Conservation (phyloP, 1,140 invertebrate genomes). For the Apis cerana region DNA sequence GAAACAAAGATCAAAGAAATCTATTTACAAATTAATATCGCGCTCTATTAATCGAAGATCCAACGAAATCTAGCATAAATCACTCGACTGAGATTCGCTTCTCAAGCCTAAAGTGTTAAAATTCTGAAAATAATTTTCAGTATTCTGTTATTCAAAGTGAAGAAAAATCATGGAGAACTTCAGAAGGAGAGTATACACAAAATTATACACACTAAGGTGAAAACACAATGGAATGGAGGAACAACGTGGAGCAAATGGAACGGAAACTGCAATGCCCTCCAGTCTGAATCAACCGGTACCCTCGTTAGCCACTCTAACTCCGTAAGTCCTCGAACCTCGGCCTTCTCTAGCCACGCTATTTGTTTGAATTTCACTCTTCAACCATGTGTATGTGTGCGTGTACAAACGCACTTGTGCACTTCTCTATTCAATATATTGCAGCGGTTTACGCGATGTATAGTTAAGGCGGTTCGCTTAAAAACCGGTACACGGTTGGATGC, state of each 20-base stretch:
- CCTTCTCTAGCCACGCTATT: conserved; percentile 14
- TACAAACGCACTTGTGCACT: neutral
- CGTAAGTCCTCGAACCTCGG: neutral
- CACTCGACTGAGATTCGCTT: too few relatives aligned
- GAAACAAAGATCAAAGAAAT: too few relatives aligned
- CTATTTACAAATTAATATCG: too few relatives aligned
- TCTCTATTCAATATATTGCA: neutral
- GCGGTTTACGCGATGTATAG: conserved; percentile 19
- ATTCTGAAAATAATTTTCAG: too few relatives aligned
- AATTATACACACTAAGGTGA: too few relatives aligned
- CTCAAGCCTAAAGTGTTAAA: too few relatives aligned
- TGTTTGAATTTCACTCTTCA: neutral
- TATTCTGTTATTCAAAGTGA: too few relatives aligned
- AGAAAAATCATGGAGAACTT: too few relatives aligned
- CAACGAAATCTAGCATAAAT: too few relatives aligned
- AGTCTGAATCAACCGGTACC: conserved; percentile 2
- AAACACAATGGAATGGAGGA: too few relatives aligned
- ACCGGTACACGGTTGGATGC: conserved; percentile 27
- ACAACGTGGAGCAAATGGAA: conserved; percentile 14
- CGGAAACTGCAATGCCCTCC: conserved; percentile 30
- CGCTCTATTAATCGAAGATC: too few relatives aligned
- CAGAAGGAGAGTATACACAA: too few relatives aligned
- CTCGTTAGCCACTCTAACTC: conserved; percentile 20
- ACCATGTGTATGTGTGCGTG: neutral
- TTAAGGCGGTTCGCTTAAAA: conserved; percentile 46